A percentile compares a stretch with the other conserved stretches of the same genome.
phyloP scores from a whole-genome alignment of 2,113 vertebrate genomes.

The Percopsis transmontana region DNA sequence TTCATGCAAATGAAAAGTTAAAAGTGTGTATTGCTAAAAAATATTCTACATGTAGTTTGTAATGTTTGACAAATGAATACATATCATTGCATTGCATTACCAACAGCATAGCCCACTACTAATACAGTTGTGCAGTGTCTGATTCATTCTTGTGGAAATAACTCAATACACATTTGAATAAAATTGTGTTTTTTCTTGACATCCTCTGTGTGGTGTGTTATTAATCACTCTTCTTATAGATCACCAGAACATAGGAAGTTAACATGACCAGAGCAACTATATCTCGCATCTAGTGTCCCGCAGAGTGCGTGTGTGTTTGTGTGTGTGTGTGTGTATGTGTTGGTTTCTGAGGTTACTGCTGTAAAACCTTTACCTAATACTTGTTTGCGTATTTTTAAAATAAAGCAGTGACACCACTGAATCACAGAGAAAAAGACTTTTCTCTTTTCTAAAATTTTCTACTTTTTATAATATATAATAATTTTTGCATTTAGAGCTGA shows the following conservation, averaged over 20 bases:
- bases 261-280: conserved; percentile 43
- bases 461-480: no score
- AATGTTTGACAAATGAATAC: conserved; percentile 7
- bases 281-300: conserved; percentile 36
- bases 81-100: conserved; percentile 9
- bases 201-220: conserved; percentile 18
- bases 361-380: no score
- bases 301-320: conserved; percentile 31
- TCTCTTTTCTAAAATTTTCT: no score
- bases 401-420: no score
- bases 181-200: conserved; percentile 30
- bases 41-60: not conserved
- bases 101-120: conserved; percentile 1
- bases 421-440: no score
- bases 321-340: not conserved
- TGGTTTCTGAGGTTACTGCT: conserved; percentile 47
- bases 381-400: no score
- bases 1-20: conserved; percentile 5
- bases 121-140: conserved; percentile 19
- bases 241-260: conserved; percentile 41
- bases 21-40: conserved; percentile 7
- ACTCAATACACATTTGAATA: conserved; percentile 33
- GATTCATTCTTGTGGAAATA: conserved; percentile 31
- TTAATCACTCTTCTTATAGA: no score
- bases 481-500: no score